Evolutionary conservation across 2,113 vertebrate species (phyloP).

Genomic region (Vicugna pacos): DNA sequence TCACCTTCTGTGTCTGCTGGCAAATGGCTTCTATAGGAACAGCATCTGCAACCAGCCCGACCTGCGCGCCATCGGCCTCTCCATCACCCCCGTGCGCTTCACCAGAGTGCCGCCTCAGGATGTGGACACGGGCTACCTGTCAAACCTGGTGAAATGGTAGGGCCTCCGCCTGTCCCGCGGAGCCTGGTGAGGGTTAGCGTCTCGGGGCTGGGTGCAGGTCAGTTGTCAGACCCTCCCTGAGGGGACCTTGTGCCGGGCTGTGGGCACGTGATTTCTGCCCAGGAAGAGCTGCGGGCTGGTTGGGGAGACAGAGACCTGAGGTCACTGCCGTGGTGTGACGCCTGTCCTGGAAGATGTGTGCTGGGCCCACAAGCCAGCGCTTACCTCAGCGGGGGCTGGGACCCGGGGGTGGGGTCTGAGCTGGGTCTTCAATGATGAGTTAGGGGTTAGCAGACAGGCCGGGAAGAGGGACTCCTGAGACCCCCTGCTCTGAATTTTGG

Average conservation of each 20-base stretch:
- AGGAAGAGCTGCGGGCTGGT: neutral
- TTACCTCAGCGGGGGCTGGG: neutral
- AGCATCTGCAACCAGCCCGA: slow-evolving; percentile 91
- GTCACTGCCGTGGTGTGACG: neutral
- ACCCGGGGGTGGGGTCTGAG: neutral
- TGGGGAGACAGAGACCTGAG: neutral
- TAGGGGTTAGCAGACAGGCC: neutral
- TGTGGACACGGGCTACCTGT: slow-evolving; percentile 89
- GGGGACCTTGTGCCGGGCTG: neutral
- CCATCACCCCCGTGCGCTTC: slow-evolving; percentile 91
- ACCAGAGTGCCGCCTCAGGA: slow-evolving; percentile 83
- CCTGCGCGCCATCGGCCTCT: slow-evolving; percentile 93
- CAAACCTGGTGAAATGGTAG: slow-evolving; percentile 94
- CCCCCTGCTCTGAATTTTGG: neutral
- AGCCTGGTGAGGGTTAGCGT: neutral
- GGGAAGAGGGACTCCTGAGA: neutral
- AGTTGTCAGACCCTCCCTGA: neutral
- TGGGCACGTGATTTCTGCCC: no score
- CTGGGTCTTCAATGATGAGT: neutral
- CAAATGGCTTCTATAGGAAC: slow-evolving; percentile 93
- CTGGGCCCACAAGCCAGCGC: no score
- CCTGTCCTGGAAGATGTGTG: no score
- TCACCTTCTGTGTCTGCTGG: slow-evolving; percentile 96
- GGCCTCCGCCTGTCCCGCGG: neutral
- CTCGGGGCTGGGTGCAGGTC: neutral